phyloP scores from a whole-genome alignment of 2,113 vertebrate species.

The Paradoxurus hermaphroditus region DNA sequence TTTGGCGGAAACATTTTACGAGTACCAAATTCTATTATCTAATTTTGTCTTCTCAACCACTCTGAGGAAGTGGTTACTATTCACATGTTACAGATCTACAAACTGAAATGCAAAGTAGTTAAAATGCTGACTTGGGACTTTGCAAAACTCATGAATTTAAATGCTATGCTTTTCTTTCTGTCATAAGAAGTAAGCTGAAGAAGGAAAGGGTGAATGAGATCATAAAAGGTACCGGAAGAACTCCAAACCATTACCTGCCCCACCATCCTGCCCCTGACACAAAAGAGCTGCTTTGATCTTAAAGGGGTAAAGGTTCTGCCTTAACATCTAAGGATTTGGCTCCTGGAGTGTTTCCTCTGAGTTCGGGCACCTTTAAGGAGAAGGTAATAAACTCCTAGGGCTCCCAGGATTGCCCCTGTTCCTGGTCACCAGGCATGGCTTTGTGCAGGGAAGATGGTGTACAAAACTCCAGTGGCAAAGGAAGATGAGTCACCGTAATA shows the following conservation, averaged over 20 bases:
- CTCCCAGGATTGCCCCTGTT: not conserved
- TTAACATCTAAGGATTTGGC: not conserved
- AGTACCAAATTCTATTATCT: constrained; percentile 55
- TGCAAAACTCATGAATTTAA: not conserved
- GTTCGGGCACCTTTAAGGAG: not conserved
- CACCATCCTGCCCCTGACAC: not conserved
- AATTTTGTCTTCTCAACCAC: constrained; percentile 52
- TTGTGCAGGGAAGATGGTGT: not conserved
- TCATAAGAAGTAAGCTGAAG: not conserved
- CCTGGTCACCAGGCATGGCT: not conserved
- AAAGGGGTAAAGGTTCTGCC: not conserved
- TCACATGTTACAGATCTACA: constrained; percentile 2
- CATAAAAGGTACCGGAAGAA: not conserved
- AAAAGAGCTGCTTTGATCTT: not conserved
- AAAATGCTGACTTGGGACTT: constrained; percentile 15
- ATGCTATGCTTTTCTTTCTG: not conserved
- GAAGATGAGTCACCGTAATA: constrained; percentile 42
- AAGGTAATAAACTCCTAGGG: not conserved
- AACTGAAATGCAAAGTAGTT: not conserved
- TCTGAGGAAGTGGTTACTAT: constrained; percentile 46
- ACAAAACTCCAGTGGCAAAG: not conserved
- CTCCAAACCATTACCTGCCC: not conserved
- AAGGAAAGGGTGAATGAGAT: not conserved
- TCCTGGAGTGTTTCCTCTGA: not conserved
- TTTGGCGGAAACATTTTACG: constrained; percentile 45